phyloP scores from a whole-genome alignment of 2,113 vertebrate genomes.

The Hypomesus transpacificus region DNA sequence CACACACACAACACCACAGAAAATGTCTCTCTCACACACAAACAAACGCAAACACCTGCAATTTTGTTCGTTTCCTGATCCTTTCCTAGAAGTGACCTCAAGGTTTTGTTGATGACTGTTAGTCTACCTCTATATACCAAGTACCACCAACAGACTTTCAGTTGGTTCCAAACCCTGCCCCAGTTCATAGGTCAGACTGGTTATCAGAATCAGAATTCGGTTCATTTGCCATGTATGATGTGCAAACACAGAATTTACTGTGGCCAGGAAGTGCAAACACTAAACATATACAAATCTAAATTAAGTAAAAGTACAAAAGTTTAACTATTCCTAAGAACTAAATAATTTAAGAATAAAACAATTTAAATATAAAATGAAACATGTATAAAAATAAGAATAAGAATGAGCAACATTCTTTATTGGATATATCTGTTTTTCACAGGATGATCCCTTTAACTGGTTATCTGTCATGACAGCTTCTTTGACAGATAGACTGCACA shows the following conservation, averaged over 20 bases:
- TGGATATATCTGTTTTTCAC: not conserved
- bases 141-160: not conserved
- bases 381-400: too few relatives aligned
- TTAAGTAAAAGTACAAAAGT: too few relatives aligned
- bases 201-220: too few relatives aligned
- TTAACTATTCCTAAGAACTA: too few relatives aligned
- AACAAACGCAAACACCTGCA: not conserved
- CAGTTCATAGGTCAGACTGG: not conserved
- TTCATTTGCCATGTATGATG: too few relatives aligned
- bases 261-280: too few relatives aligned
- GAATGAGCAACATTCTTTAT: too few relatives aligned
- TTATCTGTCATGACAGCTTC: not conserved
- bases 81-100: conserved; percentile 3
- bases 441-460: not conserved
- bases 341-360: too few relatives aligned
- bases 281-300: too few relatives aligned
- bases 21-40: not conserved
- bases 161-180: not conserved
- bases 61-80: not conserved
- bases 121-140: not conserved
- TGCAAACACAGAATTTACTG: too few relatives aligned
- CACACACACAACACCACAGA: not conserved
- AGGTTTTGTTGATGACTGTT: not conserved
- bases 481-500: not conserved
- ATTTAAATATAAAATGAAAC: too few relatives aligned